Percentiles rank a stretch among this genome's conserved stretches.
These are phyloP conservation scores for Drosophila eugracilis DNA, from an alignment of 1,140 invertebrate species.

Conservation along the genomic window DNA sequence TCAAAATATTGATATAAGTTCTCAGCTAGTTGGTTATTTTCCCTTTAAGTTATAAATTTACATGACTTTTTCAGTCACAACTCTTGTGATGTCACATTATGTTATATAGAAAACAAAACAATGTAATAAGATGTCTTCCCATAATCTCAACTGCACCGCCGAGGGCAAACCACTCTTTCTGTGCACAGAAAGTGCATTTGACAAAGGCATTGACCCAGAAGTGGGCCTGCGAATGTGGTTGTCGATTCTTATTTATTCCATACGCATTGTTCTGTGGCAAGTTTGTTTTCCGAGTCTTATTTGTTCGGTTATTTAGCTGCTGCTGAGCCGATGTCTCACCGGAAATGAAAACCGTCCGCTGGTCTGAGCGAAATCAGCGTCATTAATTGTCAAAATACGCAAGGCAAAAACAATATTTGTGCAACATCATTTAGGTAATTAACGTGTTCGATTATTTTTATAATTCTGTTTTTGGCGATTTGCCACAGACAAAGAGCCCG, in stretches of 20 bases:
- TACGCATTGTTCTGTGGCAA: constrained; percentile 34
- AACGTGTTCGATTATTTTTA: constrained; percentile 55
- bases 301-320: constrained; percentile 8
- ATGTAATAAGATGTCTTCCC: constrained; percentile 8
- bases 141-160: constrained; percentile 16
- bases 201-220: constrained; percentile 53
- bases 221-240: constrained; percentile 11
- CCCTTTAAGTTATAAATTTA: too few species aligned
- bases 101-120: background rate
- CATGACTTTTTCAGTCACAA: too few species aligned
- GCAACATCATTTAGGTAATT: constrained; percentile 76
- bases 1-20: too few species aligned
- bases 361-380: constrained; percentile 68
- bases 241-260: constrained; percentile 18
- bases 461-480: constrained; percentile 26
- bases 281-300: constrained; percentile 46
- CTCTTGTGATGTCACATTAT: background rate
- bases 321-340: constrained; percentile 58
- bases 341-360: constrained; percentile 52
- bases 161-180: constrained; percentile 27
- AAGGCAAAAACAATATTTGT: constrained; percentile 50
- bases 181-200: constrained; percentile 30
- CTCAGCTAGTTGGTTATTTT: too few species aligned
- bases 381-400: constrained; percentile 72
- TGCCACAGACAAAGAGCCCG: constrained; percentile 23